Evolutionary conservation across 1,140 invertebrate genomes (phyloP), one percentile per base, ranked within the genome.

Genomic region (Pseudomyrmex flavicornis): DNA sequence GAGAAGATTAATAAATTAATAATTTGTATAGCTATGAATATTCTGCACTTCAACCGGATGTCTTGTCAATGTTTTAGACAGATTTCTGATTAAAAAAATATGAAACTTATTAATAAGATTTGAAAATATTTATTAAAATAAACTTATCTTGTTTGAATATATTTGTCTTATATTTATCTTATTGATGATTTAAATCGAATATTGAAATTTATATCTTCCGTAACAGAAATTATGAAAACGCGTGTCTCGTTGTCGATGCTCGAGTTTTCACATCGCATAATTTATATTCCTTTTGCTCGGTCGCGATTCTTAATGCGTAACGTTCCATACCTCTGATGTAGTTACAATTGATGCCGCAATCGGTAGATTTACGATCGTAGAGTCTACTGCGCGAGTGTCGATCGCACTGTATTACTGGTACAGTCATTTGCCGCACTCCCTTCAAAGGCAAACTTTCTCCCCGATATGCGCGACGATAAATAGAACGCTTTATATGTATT

Each of bases 291-390:
- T 35, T 20, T 75, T 62, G 46, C 56, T 61, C 72, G 13, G 72
- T 13, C 15, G 62, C 62, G 46, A 52, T 75, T 68, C 46, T 73
- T 85, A 79, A 54, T 48, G 68, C 68, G 68, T 74, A 86, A 86
- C 35, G 59, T 75, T 74, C 5, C 54, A 69, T 84, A 72, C n/a
- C 52, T 68, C 52, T 68, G 75, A 63, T 77, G 72, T 65, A 54
- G 59, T 54, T 82, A 68, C 75, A 68, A 74, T 59, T 63, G 82
- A 62, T 62, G 61, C 65, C 59, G 77, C 73, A 68, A 52, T 56
- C 73, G 26, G 15, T 26, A 50, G 58, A 87, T 88, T 88, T 87
- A 88, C 86, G 86, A 82, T 80, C 74, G 50, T 61, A 20, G 17
- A 59, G 20, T 59, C 58, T 63, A 61, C 68, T 68, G 56, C 72